Conservation (phyloP, 1,140 invertebrate species). For the Sweltsa coloradensis region DNA sequence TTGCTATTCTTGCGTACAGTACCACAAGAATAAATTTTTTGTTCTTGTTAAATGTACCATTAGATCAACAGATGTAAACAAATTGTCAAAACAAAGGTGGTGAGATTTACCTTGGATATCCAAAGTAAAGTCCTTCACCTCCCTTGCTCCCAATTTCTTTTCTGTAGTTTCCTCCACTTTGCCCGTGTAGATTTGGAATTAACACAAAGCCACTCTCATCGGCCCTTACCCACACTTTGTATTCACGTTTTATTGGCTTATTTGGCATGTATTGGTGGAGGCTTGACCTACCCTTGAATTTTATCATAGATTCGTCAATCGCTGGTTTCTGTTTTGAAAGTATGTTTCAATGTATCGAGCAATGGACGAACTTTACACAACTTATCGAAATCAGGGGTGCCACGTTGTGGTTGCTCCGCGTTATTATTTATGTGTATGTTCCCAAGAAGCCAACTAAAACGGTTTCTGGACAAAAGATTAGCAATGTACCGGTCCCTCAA, state of each 20-base stretch:
- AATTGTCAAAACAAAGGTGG: slow-evolving; percentile 26
- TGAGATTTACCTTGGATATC: slow-evolving; percentile 20
- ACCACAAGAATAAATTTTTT: slow-evolving; percentile 3
- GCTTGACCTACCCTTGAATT: slow-evolving; percentile 21
- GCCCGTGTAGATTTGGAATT: slow-evolving; percentile 22
- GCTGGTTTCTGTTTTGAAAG: neutral
- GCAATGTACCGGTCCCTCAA: slow-evolving; percentile 26
- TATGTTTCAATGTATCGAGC: slow-evolving; percentile 1
- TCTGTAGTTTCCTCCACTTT: slow-evolving; percentile 9
- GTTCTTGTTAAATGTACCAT: neutral
- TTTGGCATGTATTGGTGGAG: slow-evolving; percentile 22
- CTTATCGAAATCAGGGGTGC: slow-evolving; percentile 14
- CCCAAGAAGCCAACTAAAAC: slow-evolving; percentile 27
- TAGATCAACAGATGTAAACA: neutral
- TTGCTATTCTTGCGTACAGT: neutral
- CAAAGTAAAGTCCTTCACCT: slow-evolving; percentile 23
- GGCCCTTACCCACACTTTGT: slow-evolving; percentile 21
- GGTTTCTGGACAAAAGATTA: slow-evolving; percentile 27
- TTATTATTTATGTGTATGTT: slow-evolving; percentile 13
- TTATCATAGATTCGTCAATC: slow-evolving; percentile 24
- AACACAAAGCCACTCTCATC: slow-evolving; percentile 17
- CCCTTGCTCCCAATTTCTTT: slow-evolving; percentile 18
- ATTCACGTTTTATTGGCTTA: slow-evolving; percentile 23
- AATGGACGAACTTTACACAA: slow-evolving; percentile 17
- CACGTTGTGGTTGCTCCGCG: slow-evolving; percentile 5